Evolutionary conservation across 2,888 invertebrate genomes (phyloP), one percentile per base, ranked within the genome.

Genomic region (Patella ulyssiponensis): DNA sequence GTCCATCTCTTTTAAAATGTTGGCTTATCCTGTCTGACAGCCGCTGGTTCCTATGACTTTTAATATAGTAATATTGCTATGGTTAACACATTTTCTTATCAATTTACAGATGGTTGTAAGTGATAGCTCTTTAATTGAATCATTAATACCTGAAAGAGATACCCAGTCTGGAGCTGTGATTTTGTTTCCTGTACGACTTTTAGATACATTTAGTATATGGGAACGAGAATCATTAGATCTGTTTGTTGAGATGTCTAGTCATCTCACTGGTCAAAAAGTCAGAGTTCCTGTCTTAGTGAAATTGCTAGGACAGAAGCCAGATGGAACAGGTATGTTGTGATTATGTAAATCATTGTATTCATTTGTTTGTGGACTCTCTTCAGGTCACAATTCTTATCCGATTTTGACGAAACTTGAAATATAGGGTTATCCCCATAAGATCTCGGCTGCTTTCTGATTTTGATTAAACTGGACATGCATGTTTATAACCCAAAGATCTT

Each of bases 291-390:
- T 90, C 11, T 83, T 80, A 20, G 83, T 90, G 33, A 87, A 88
- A 51, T 82, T 90, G 75, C 83, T 88, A 80, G 90, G 89, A 71
- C 85, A 86, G 74, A 88, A 86, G 71, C 87, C 88, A 12, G 87
- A 85, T 70, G 73, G 82, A 23, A 78, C 85, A 71, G 79, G 88
- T 87, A 81, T 82, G 84, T 84, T 33, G 27, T 14, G 17, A 69
- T 69, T 23, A 33, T 76, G 44, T 44, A 44, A 44, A 44, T 44
- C 9, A 44, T 44, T 9, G 7, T 44, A 9, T 44, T 7, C 44
- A 44, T 27, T 27, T 27, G 27, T 27, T 27, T 27, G 27, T 27
- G 27, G 27, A 1, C 27, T 27, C 27, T 27, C 27, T 27, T 3
- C 27, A 27, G 27, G 27, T 27, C 27, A 27, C 27, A 27, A 27